Evolutionary conservation across 2,888 invertebrate species (phyloP), one percentile per base, ranked within the genome.

Genomic region (Calameuta filiformis): DNA sequence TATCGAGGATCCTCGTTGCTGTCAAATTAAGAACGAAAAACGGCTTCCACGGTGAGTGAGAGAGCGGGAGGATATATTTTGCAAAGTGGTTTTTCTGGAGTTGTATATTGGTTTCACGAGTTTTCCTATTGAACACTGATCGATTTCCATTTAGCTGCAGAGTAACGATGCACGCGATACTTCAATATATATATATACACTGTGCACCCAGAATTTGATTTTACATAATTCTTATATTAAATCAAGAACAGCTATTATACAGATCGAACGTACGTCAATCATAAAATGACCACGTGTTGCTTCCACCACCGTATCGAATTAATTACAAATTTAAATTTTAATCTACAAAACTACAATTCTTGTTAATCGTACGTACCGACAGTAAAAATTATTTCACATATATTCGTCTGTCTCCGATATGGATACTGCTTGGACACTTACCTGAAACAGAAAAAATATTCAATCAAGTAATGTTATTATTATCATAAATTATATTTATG

Each of bases 361-460:
- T 1, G 9, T 23, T 23, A 56, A 56, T 56, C 23, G 9, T 56
- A 56, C 56, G 56, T 56, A 56, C 23, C 56, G 56, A 56, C 23
- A 23, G 56, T 56, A 23, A 56, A 23, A 23, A 23, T 40, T 23
- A 40, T 15, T 40, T 15, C 37, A 4, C 12, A 37, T 4, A 12
- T 4, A 37, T 12, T 37, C 40, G 6, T 40, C 15, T 40, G 2
- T 40, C 23, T 40, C 6, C 23, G 23, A 23, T 23, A 23, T 23
- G 23, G 2, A 56, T 9, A 56, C 23, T 23, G 23, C 56, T 56
- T 56, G 31, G 75, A 77, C 80, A 84, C 84, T 85, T 85, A 86
- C 85, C 84, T 83, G 81, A 81, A 85, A 86, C 83, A 83, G 77
- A 83, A 78, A 81, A 80, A 80, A 83, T 76, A 83, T 56, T 56